phyloP scores from a whole-genome alignment of 2,113 vertebrate genomes.

The Halcyon malimbica region DNA sequence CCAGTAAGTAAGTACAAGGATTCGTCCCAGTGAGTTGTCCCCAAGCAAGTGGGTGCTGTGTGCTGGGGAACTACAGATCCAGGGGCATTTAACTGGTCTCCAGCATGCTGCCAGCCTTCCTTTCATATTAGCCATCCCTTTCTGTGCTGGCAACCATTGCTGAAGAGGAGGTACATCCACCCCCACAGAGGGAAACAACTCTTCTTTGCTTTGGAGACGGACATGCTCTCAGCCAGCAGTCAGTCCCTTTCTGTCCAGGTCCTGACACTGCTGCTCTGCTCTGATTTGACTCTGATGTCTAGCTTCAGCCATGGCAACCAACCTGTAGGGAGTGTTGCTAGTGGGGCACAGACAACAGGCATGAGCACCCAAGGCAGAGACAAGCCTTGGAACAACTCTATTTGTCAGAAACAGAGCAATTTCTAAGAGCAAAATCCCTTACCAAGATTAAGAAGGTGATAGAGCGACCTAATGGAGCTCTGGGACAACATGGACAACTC shows the following conservation, averaged over 20 bases:
- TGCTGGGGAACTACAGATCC: not conserved
- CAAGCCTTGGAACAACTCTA: not conserved
- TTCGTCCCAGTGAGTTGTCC: not conserved
- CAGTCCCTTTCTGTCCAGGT: not conserved
- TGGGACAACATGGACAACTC: not conserved
- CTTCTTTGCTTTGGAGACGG: not conserved
- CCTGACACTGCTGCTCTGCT: not conserved
- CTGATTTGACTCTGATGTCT: rapidly evolving
- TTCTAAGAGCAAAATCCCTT: not conserved
- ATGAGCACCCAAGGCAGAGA: not conserved
- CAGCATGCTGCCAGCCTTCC: rapidly evolving
- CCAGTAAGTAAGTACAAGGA: not conserved
- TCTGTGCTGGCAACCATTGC: not conserved
- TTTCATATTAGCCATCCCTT: not conserved
- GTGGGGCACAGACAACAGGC: not conserved
- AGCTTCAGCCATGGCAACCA: not conserved
- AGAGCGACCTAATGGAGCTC: not conserved
- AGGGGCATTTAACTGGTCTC: not conserved
- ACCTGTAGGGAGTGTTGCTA: rapidly evolving
- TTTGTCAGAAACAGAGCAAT: not conserved
- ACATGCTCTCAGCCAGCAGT: rapidly evolving
- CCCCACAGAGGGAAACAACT: not conserved
- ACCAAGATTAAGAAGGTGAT: not conserved
- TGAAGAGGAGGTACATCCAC: not conserved
- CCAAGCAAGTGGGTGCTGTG: not conserved